phyloP scores from a whole-genome alignment of 64 coral and sea anemone species.

The Stichodactyla helianthus region DNA sequence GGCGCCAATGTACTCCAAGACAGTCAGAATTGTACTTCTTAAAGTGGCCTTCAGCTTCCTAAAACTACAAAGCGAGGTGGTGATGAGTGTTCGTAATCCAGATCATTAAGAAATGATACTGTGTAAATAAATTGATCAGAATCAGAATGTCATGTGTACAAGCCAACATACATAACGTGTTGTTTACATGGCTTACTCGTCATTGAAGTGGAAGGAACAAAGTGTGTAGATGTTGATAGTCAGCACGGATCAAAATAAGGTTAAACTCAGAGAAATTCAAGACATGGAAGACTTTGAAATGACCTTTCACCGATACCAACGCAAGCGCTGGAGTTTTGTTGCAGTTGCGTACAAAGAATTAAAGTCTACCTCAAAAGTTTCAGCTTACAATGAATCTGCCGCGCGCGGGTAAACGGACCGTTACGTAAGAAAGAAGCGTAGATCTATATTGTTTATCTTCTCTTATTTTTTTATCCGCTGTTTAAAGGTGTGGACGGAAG shows the following conservation, averaged over 20 bases:
- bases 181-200: not conserved
- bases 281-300: not conserved
- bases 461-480: not conserved
- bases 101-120: not conserved
- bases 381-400: not conserved
- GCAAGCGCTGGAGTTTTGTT: not conserved
- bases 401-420: not conserved
- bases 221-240: no score
- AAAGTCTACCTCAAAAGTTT: not conserved
- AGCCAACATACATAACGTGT: not conserved
- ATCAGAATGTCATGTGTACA: not conserved
- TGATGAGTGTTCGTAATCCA: not conserved
- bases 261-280: not conserved
- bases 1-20: not conserved
- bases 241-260: not conserved
- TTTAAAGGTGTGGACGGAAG: no score
- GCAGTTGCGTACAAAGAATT: not conserved
- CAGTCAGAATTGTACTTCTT: not conserved
- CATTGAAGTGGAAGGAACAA: no score
- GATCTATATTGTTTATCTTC: not conserved
- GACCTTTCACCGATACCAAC: not conserved
- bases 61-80: not conserved
- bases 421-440: no score
- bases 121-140: not conserved
- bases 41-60: not conserved